phyloP scores from a whole-genome alignment of 2,888 invertebrate genomes.

The Platycheirus rosarum region DNA sequence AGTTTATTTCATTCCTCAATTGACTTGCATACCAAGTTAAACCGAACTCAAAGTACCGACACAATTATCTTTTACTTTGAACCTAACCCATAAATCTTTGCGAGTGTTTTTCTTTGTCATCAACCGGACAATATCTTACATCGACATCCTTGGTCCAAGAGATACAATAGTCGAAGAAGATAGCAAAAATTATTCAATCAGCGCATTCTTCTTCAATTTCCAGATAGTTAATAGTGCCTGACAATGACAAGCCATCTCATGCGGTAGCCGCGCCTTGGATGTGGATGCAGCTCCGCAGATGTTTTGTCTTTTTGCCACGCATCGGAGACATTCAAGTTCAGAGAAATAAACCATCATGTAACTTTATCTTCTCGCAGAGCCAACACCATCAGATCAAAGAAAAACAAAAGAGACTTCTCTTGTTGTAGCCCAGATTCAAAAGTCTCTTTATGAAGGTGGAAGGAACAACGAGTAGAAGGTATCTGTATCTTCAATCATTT shows the following conservation, averaged over 20 bases:
- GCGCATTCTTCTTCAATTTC: slow-evolving; percentile 34
- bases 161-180: slow-evolving; percentile 10
- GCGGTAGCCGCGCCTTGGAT: slow-evolving; percentile 44
- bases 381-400: slow-evolving; percentile 3
- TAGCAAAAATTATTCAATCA: slow-evolving; percentile 25
- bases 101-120: slow-evolving; percentile 4
- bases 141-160: background rate
- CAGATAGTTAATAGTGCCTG: slow-evolving; percentile 38
- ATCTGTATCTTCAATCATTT: slow-evolving; percentile 31
- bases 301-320: slow-evolving; percentile 39
- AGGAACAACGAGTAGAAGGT: background rate
- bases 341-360: slow-evolving; percentile 4
- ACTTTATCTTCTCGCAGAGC: background rate
- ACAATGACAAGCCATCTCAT: slow-evolving; percentile 22
- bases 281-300: background rate
- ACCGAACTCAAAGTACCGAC: background rate
- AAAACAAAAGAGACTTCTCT: slow-evolving; percentile 8
- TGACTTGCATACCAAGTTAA: background rate
- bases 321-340: slow-evolving; percentile 62
- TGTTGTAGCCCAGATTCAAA: slow-evolving; percentile 11
- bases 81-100: slow-evolving; percentile 11
- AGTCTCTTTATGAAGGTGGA: background rate
- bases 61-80: background rate
- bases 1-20: background rate
- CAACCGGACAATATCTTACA: slow-evolving; percentile 1